A percentile compares a stretch with the other conserved stretches of the same genome.
phyloP scores from a whole-genome alignment of 2,113 vertebrate species.

The Ovibos moschatus region DNA sequence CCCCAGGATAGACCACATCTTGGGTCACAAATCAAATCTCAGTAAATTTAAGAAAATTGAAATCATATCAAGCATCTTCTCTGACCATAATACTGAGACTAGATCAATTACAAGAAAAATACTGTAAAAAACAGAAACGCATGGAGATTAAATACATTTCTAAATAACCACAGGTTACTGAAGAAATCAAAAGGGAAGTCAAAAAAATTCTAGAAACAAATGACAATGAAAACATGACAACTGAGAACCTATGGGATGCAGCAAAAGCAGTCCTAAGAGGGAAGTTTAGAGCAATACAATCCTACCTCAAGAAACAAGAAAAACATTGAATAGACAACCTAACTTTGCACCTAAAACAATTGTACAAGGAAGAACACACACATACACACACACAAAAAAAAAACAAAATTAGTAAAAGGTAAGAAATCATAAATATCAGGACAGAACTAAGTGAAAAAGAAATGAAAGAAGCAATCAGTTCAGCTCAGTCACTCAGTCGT shows the following conservation, averaged over 20 bases:
- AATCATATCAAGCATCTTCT: background rate
- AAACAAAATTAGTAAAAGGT: background rate
- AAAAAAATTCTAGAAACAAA: background rate
- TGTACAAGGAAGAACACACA: background rate
- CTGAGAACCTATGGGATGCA: background rate
- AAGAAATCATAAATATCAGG: background rate
- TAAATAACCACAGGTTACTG: background rate
- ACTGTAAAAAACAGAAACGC: background rate
- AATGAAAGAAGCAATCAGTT: background rate
- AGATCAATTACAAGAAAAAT: background rate
- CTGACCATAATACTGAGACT: background rate
- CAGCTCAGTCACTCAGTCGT: rapidly evolving
- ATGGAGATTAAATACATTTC: background rate
- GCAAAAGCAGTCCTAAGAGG: background rate
- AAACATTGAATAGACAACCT: background rate
- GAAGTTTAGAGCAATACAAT: background rate
- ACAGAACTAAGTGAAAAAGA: background rate
- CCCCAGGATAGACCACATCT: background rate
- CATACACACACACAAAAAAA: rapidly evolving
- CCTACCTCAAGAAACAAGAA: background rate
- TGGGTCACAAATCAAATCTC: background rate
- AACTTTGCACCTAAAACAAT: background rate
- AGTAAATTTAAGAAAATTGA: background rate
- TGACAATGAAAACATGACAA: background rate
- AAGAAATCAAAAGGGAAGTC: background rate